Evolutionary conservation across 2,888 invertebrate species (phyloP), one percentile per base, ranked within the genome.

Genomic region (Eupithecia vulgata): DNA sequence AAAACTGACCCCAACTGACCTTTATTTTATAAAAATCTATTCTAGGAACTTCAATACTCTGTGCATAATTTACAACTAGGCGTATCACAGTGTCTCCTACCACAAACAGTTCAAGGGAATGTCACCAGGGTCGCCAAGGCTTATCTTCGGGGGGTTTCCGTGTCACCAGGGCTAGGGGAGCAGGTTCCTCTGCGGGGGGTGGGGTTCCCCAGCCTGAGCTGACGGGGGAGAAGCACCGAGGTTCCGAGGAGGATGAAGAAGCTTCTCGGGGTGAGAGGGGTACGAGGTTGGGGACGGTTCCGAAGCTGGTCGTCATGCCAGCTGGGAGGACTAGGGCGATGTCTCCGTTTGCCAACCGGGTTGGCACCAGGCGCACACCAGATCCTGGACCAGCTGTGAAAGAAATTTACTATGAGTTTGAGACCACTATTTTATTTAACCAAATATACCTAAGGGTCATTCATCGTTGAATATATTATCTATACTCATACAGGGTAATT

Each of bases 91-190:
- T 76, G 35, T 74, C 73, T 69, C 64, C 71, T 73, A 71, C 71
- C 17, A 72, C 48, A 35, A 67, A 75, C 25, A 57, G 37, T 61
- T 82, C 73, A 81, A 77, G 80, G 85, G 86, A 88, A 85, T 86
- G 91, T 95, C 94, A 97, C 97, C 97, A 97, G 4, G 97, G 97
- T 84, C 97, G 95, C 97, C 97, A 97, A 37, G 97, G 97, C 84
- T 96, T 96, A 64, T 97, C 97, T 84, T 97, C 97, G 83, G 92
- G 81, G 13, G 94, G 87, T 92, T 94, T 93, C 95, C 97, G 96
- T 82, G 97, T 97, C 25, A 97, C 97, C 80, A 97, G 91, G 6
- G 97, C 96, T 42, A 97, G 90, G 0, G 97, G 97, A 68, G 90
- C 93, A 0, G 91, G 87, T 12, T 93, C 94, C 64, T 94, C 93